Percentiles rank a stretch among this genome's conserved stretches.
Evolutionary conservation across 2,113 vertebrate species (phyloP).

Genomic region (Aleadryas rufinucha): DNA sequence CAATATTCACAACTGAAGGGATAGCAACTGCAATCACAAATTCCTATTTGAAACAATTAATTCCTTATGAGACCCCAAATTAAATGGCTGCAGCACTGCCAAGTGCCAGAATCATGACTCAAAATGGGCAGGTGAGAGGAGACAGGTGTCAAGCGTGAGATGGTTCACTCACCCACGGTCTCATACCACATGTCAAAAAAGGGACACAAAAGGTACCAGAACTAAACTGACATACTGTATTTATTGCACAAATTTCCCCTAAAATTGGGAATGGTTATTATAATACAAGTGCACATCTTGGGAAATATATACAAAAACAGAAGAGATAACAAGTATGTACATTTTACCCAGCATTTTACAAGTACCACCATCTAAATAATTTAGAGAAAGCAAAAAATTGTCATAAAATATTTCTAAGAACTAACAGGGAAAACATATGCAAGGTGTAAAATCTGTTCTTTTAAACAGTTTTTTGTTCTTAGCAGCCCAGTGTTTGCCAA

Average conservation of each 20-base stretch:
- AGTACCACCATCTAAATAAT: constrained; percentile 86
- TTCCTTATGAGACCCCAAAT: rapidly evolving
- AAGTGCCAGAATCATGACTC: rapidly evolving
- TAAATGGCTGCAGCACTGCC: not conserved
- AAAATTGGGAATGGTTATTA: constrained; percentile 93
- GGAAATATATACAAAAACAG: constrained; percentile 92
- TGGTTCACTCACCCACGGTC: rapidly evolving
- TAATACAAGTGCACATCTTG: constrained; percentile 84
- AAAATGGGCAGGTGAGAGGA: too few relatives aligned
- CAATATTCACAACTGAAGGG: rapidly evolving
- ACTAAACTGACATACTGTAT: constrained; percentile 79
- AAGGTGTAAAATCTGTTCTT: constrained; percentile 49
- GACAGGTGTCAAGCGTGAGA: not conserved
- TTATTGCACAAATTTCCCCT: constrained; percentile 99
- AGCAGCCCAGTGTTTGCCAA: constrained; percentile 68
- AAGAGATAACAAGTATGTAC: constrained; percentile 86
- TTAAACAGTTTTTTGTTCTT: constrained; percentile 39
- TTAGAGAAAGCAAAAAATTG: constrained; percentile 80
- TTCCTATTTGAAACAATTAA: not conserved
- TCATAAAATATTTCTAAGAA: constrained; percentile 64
- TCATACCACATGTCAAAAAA: not conserved
- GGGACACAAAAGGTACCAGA: not conserved
- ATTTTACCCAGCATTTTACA: constrained; percentile 83
- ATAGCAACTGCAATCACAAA: not conserved
- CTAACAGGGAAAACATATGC: constrained; percentile 24